phyloP scores from a whole-genome alignment of 2,888 invertebrate genomes.

The Leucophenga maculata region DNA sequence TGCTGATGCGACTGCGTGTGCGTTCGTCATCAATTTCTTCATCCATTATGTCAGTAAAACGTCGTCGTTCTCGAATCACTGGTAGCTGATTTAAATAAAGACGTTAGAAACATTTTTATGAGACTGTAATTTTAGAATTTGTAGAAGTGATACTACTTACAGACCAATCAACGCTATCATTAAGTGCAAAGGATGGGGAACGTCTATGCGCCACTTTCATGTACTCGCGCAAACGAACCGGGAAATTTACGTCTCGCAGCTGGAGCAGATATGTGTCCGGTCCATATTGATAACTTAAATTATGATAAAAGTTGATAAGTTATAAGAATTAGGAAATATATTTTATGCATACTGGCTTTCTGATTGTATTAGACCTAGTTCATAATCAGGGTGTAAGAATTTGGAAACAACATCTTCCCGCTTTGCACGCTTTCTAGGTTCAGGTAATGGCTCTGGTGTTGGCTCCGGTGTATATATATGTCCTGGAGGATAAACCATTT shows the following conservation, averaged over 20 bases:
- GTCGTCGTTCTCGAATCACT: constrained; percentile 89
- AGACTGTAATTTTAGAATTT: not conserved
- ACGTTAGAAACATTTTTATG: not conserved
- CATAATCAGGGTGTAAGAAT: constrained; percentile 87
- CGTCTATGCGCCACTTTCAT: constrained; percentile 92
- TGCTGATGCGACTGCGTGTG: constrained; percentile 81
- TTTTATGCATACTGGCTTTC: constrained; percentile 85
- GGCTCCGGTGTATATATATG: constrained; percentile 86
- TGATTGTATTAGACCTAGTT: constrained; percentile 84
- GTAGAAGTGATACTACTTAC: constrained; percentile 73
- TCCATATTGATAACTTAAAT: constrained; percentile 90
- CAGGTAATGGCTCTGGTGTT: constrained; percentile 77
- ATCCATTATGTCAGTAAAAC: constrained; percentile 95
- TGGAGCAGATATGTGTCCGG: constrained; percentile 97
- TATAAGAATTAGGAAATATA: not conserved
- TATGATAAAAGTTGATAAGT: not conserved
- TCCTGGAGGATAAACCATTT: constrained; percentile 94
- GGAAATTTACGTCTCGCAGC: constrained; percentile 93
- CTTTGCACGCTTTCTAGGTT: constrained; percentile 73
- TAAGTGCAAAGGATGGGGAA: constrained; percentile 81
- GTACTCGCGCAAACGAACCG: constrained; percentile 92
- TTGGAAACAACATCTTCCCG: constrained; percentile 83
- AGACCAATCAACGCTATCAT: constrained; percentile 84
- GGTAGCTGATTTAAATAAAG: constrained; percentile 77
- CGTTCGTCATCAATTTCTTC: constrained; percentile 95